Percentiles rank a stretch among this genome's conserved stretches.
Evolutionary conservation across 2,888 invertebrate genomes (phyloP).

Genomic region (Cantharis flavilabris): DNA sequence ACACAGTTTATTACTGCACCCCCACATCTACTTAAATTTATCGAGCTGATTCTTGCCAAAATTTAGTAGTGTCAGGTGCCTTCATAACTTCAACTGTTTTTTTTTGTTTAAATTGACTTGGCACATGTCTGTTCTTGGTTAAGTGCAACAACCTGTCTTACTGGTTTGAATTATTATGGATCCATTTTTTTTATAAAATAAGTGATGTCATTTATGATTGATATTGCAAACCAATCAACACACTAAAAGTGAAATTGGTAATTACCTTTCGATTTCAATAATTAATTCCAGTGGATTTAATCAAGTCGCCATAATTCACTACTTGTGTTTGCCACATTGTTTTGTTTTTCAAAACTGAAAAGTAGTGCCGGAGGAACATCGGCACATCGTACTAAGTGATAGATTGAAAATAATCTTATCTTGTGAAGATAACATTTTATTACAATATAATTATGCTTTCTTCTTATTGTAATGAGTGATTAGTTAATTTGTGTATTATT

Average conservation of each 20-base stretch:
- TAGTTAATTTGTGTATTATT: not conserved
- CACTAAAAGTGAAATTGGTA: not conserved
- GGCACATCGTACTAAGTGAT: not conserved
- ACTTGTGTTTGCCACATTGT: not conserved
- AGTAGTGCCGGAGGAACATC: not conserved
- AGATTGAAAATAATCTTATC: not conserved
- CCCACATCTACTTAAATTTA: not conserved
- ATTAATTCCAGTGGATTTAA: not conserved
- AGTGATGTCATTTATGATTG: not conserved
- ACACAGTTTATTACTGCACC: not conserved
- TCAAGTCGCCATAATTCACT: not conserved
- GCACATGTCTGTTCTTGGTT: not conserved
- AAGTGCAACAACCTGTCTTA: not conserved
- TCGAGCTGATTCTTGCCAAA: not conserved
- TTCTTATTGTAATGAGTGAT: not conserved
- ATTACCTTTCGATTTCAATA: not conserved
- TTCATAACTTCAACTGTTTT: not conserved
- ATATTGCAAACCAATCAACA: not conserved
- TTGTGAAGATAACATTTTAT: not conserved
- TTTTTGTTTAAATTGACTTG: not conserved
- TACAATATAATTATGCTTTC: not conserved
- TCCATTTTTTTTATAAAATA: not conserved
- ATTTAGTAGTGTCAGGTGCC: not conserved
- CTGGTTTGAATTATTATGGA: not conserved
- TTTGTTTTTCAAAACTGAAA: not conserved